Base-by-base conservation (phyloP, 1,140 invertebrate genomes). In the Sitobion miscanthi region DNA sequence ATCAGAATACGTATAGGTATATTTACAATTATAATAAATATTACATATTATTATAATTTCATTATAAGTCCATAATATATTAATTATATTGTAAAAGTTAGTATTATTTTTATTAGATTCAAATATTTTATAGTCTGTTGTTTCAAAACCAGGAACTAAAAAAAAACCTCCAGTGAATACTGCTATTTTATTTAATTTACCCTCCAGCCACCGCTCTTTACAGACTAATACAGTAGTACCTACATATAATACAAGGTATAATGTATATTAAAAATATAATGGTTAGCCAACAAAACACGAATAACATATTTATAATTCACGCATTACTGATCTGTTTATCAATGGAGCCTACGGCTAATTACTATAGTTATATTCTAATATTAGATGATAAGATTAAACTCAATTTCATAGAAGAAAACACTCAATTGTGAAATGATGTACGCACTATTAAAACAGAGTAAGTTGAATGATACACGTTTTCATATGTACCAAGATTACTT, bases 331-430 rank as follows among this genome's bases (percentile, higher is more conserved):
- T 90, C 54, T 11, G 35, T 90, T 90, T 62, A 90, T 90, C 88
- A 90, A 90, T 30, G 88, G 54, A 62, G 54, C 52, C 23, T 57
- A 62, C 21, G 6, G 23, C 35, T 90, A 57, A 62, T 90, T 42
- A 90, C 14, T 62, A 62, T 88, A 88, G 38, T 49, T 88, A 35
- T 62, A 90, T 90, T 52, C 49, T 52, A 88, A 88, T 88, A 88
- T 49, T 89, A 38, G 35, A n/a, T 62, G 88, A 90, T 90, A 90
- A 90, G 88, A 90, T 90, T 90, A 90, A 90, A 62, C 35, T 62
- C 8, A 42, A 90, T 90, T 90, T 62, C 35, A 90, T 49, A 90
- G 52, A 62, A 90, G 49, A 90, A 88, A 90, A 90, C 54, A 47
- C 9, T 25, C 14, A 30, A 90, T 90, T 25, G 35, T 38, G 38